Evolutionary conservation across 2,888 invertebrate species (phyloP), one percentile per base, ranked within the genome.

Genomic region (Machimus atricapillus): DNA sequence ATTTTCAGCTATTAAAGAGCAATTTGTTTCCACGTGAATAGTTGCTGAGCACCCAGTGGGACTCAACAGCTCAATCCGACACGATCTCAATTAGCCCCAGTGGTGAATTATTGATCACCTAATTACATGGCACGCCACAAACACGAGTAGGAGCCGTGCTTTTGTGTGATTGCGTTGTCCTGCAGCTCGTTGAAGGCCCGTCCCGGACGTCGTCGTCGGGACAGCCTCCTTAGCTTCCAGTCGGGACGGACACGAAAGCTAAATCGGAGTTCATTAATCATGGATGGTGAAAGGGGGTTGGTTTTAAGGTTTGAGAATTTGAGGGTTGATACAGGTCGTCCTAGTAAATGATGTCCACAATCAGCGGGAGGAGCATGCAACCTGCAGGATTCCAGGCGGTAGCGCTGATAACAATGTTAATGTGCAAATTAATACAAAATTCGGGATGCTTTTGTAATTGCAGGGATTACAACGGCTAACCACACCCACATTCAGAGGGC

Each of bases 81-180:
- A 52, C 52, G 43, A 74, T 85, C 74, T 46, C 74, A 85, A 85
- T 76, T 52, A 74, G 23, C 74, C 16, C 74, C 40, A 12, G 43
- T 83, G 14, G 14, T 83, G 83, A 83, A 83, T 73, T 73, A 83
- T 85, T 85, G 85, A 85, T 76, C 85, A 73, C 27, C 74, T 76
- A 85, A 85, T 85, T 85, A 74, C 46, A 74, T 16, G 46, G 34
- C n/a, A 76, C 31, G 34, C 74, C 85, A 46, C 79, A 79, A 79
- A 16, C 23, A 79, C 82, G 27, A 46, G 82, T 8, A 8, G 46
- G 79, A 52, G 52, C 31, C 12, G 66, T 79, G 46, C 79, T 79
- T 79, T 79, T 79, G 27, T 46, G 79, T 46, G 31, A 52, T 52
- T 79, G 46, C 52, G 40, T 79, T 46, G 52, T 79, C 79, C 79